A percentile compares a stretch with the other conserved stretches of the same genome.
These are phyloP conservation scores for Paralichthys olivaceus DNA, from an alignment of 2,113 vertebrate genomes.

Conservation along the genomic window DNA sequence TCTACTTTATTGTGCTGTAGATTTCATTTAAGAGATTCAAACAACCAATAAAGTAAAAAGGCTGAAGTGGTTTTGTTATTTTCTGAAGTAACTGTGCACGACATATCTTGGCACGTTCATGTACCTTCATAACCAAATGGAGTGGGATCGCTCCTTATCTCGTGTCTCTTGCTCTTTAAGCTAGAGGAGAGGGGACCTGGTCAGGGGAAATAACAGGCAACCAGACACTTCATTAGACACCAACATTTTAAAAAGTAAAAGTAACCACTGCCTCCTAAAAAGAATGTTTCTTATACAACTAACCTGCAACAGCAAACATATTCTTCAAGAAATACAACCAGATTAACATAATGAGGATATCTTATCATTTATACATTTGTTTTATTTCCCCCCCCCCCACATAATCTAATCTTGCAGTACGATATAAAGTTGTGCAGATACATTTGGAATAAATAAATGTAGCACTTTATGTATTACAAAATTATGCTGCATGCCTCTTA, in stretches of 20 bases:
- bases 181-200: conserved; percentile 89
- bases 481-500: no score
- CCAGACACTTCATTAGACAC: conserved; percentile 12
- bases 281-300: not conserved
- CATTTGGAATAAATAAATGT: no score
- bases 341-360: no score
- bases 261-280: not conserved
- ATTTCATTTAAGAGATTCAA: not conserved
- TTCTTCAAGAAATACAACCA: no score
- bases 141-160: conserved; percentile 95
- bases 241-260: not conserved
- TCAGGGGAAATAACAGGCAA: conserved; percentile 41
- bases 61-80: not conserved
- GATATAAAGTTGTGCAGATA: no score
- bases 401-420: not conserved
- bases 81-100: not conserved
- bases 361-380: no score
- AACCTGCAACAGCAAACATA: not conserved
- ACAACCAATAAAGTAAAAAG: not conserved
- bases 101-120: not conserved
- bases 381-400: no score
- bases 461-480: no score
- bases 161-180: conserved; percentile 93
- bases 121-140: conserved; percentile 95
- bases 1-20: not conserved